Percentiles rank a stretch among this genome's conserved stretches.
Evolutionary conservation across 2,113 vertebrate genomes (phyloP).

Genomic region (Tenrec ecaudatus): DNA sequence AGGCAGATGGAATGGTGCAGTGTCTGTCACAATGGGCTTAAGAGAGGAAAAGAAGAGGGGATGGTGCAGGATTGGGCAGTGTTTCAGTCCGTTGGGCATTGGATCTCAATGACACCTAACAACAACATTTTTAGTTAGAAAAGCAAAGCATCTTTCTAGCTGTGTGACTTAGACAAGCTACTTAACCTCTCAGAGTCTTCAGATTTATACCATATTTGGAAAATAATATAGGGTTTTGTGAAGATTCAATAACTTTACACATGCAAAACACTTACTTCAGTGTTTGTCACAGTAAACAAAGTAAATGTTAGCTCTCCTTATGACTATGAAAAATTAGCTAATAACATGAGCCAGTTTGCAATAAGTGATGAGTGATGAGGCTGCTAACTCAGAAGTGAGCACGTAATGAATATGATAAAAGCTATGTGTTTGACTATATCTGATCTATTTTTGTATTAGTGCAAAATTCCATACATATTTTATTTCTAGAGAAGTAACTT

Average conservation of each 20-base stretch:
- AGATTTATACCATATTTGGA: not conserved
- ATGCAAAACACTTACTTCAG: slow-evolving; percentile 12
- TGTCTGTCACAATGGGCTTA: too few species aligned
- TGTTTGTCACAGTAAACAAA: not conserved
- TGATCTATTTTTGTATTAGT: slow-evolving; percentile 49
- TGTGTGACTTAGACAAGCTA: not conserved
- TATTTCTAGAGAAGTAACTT: slow-evolving; percentile 61
- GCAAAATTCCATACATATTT: not conserved
- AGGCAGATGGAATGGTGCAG: too few species aligned
- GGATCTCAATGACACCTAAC: too few species aligned
- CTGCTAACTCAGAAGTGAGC: slow-evolving; percentile 22
- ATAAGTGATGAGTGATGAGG: slow-evolving; percentile 24
- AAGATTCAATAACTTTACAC: slow-evolving; percentile 27
- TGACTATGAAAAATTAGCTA: slow-evolving; percentile 49
- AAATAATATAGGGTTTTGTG: slow-evolving; percentile 13
- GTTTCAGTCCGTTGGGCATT: too few species aligned
- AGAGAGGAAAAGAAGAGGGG: too few species aligned
- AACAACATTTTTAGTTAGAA: not conserved
- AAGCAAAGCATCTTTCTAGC: slow-evolving; percentile 24
- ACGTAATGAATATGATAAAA: slow-evolving; percentile 53
- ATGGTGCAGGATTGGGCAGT: too few species aligned
- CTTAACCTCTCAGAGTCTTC: slow-evolving; percentile 19
- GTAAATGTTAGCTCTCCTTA: slow-evolving; percentile 40
- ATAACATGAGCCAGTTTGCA: slow-evolving; percentile 38
- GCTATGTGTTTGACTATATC: not conserved